Base-by-base conservation (phyloP, 2,113 vertebrate genomes). In the Aptenodytes patagonicus region DNA sequence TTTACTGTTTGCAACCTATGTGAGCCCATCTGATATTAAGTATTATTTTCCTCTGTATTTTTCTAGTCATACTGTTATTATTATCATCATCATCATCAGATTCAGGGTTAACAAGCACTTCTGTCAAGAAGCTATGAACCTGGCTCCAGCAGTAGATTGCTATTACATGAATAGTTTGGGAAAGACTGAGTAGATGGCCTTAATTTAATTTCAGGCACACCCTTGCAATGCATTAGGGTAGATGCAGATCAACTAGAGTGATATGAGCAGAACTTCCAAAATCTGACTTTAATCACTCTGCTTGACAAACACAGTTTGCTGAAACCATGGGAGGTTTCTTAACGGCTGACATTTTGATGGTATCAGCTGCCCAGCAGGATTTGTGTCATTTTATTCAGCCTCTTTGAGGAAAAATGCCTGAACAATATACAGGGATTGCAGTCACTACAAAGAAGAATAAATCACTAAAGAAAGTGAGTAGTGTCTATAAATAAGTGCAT, bases 171-270 rank as follows among this genome's bases (percentile, higher is more conserved):
- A 89, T 54, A 46, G n/a, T 89, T 95, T 94, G 95, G 77, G 94
- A 98, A 97, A 82, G 81, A 90, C 69, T 47, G 58, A 85, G 32
- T 68, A 65, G 44, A 81, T 76, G 60, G 60, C 65, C 52, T 73
- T 87, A 85, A 78, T 95, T 96, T 91, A 81, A 96, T 96, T 94
- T 96, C 60, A 55, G 34, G 66, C 65, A 75, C 76, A 81, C 87
- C 69, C 87, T 95, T 93, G 95, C 94, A 87, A 29, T 68, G 75
- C 60, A 38, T 91, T 66, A 70, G 61, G 26, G 49, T 80, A 85
- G 88, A 52, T 46, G 58, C 69, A 92, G 90, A 96, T 95, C 84
- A 94, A 7, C 68, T 44, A 34, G 36, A 77, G 34, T 17, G 84
- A 76, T 92, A 86, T 0, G 5, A 69, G 54, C 36, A 79, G 79